Conservation (phyloP, 1,140 invertebrate species). For the Eubasilissa regina region DNA sequence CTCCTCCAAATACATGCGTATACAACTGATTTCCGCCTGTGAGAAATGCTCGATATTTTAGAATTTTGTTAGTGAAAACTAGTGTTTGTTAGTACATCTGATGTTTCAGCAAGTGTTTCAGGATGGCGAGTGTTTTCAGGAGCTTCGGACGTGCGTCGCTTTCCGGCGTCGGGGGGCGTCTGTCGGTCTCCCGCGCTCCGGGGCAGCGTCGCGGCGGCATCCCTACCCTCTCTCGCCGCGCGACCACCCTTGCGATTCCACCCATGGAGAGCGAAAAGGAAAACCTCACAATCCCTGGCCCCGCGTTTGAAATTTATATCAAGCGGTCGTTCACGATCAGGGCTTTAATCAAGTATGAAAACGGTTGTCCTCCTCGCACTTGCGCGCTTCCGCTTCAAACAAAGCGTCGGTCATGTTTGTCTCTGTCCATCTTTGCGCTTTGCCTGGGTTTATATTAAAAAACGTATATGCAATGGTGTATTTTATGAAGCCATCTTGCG, state of each 20-base stretch:
- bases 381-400: background rate
- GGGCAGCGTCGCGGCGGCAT: constrained; percentile 53
- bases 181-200: constrained; percentile 58
- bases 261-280: constrained; percentile 45
- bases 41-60: background rate
- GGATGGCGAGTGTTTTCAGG: background rate
- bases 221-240: constrained; percentile 33
- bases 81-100: constrained; percentile 44
- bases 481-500: constrained; percentile 47
- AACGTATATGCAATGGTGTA: constrained; percentile 48
- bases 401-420: constrained; percentile 9
- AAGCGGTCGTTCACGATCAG: constrained; percentile 28
- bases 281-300: constrained; percentile 28
- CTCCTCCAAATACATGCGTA: background rate
- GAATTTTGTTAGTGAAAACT: constrained; percentile 29
- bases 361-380: constrained; percentile 14
- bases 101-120: constrained; percentile 17
- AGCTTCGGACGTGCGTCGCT: constrained; percentile 49
- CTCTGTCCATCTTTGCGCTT: constrained; percentile 2
- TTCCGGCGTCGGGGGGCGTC: constrained; percentile 58
- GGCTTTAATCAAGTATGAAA: constrained; percentile 38
- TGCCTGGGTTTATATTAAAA: constrained; percentile 50
- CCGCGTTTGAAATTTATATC: constrained; percentile 43
- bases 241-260: constrained; percentile 37
- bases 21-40: background rate